A percentile compares a stretch with the other conserved stretches of the same genome.
Evolutionary conservation across 1,140 invertebrate genomes (phyloP).

Genomic region (Oryzaephilus surinamensis): DNA sequence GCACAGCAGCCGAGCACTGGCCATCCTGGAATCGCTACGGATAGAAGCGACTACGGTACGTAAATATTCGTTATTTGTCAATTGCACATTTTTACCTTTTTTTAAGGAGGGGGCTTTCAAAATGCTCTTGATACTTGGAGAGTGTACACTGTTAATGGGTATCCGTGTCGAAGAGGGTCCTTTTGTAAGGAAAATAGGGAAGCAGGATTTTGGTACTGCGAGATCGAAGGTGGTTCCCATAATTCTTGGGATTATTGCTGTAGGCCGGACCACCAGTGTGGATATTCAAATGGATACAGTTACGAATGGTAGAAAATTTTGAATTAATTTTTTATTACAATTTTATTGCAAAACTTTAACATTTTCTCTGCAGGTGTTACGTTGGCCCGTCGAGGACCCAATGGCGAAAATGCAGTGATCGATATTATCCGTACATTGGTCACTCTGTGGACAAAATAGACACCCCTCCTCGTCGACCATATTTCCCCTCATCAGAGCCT

Average conservation of each 20-base stretch:
- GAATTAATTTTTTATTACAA: background rate
- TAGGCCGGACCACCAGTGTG: constrained; percentile 64
- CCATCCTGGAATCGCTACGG: background rate
- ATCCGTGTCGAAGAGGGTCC: constrained; percentile 59
- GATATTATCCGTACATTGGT: constrained; percentile 53
- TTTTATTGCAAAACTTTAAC: constrained; percentile 8
- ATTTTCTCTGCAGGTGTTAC: constrained; percentile 53
- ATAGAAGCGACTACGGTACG: background rate
- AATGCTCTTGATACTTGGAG: constrained; percentile 41
- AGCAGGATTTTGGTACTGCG: constrained; percentile 67
- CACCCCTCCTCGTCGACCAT: background rate
- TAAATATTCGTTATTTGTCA: background rate
- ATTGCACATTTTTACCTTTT: background rate
- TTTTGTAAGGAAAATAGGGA: constrained; percentile 58
- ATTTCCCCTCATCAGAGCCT: constrained; percentile 1
- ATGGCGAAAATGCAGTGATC: constrained; percentile 73
- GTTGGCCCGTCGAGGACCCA: constrained; percentile 61
- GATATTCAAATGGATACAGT: constrained; percentile 64
- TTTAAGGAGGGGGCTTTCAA: constrained; percentile 8
- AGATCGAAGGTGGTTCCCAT: constrained; percentile 55
- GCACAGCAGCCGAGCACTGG: constrained; percentile 6
- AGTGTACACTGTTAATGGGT: constrained; percentile 65
- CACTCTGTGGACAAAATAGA: constrained; percentile 18
- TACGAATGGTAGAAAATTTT: constrained; percentile 73
- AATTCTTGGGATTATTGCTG: constrained; percentile 75